These are phyloP conservation scores for Conus canariensis DNA, from an alignment of 2,888 invertebrate species.

Conservation along the genomic window DNA sequence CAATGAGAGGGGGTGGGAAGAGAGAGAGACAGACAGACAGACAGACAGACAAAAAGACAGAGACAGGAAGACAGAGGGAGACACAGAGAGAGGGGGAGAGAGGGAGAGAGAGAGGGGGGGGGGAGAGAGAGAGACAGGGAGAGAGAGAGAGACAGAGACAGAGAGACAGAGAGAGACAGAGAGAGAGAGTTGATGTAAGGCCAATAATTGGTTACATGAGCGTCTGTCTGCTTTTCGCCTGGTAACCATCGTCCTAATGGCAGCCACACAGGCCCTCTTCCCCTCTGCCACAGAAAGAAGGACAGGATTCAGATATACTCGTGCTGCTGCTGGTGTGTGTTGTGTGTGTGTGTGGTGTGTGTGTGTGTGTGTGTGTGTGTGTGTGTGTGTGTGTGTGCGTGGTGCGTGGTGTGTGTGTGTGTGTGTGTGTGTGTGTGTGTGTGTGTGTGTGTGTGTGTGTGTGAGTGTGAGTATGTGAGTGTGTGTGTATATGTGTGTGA, in stretches of 20 bases:
- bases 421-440: too few species aligned
- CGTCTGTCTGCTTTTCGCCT: too few species aligned
- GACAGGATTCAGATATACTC: too few species aligned
- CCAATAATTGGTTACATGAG: too few species aligned
- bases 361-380: too few species aligned
- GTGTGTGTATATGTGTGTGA: neutral
- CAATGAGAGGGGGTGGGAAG: neutral
- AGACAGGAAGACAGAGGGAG: neutral
- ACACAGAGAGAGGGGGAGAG: neutral
- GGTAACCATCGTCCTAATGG: too few species aligned
- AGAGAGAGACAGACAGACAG: neutral
- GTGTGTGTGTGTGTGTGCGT: too few species aligned
- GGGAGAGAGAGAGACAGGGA: neutral
- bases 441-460: conserved; percentile 13
- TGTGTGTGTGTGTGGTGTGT: too few species aligned
- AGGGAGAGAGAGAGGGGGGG: neutral
- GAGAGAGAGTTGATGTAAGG: neutral
- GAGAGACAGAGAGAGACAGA: neutral
- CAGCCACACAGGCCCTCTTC: too few species aligned
- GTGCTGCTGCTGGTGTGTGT: too few species aligned
- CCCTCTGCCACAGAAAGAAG: neutral
- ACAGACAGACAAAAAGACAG: neutral
- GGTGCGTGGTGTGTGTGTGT: too few species aligned
- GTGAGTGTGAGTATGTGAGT: neutral
- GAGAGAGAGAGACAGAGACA: neutral